Conservation (phyloP, 2,797 vertebrate species). For the Cirrhinus mrigala region DNA sequence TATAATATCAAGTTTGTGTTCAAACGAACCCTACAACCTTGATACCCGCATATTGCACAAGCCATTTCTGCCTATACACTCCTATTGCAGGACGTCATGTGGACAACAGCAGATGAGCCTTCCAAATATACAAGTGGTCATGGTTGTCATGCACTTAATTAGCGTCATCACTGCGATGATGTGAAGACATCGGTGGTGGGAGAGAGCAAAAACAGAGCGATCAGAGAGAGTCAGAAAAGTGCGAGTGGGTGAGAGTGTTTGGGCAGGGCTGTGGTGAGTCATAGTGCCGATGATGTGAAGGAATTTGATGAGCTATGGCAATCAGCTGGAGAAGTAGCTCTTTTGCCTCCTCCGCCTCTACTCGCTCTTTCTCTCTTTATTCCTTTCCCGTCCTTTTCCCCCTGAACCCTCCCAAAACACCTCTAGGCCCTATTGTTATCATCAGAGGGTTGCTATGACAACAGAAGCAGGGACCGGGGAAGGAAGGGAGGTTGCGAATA, state of each 20-base stretch:
- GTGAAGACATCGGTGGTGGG: conserved; percentile 9
- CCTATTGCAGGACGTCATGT: not conserved
- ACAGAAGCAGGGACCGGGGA: conserved; percentile 52
- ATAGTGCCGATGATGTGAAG: conserved; percentile 59
- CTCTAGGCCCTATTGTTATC: conserved; percentile 52
- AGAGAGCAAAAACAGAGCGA: not conserved
- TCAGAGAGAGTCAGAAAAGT: conserved; percentile 14
- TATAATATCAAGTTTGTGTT: conserved; percentile 1
- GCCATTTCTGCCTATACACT: conserved; percentile 3
- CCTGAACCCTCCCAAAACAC: conserved; percentile 12
- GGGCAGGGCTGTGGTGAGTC: conserved; percentile 56
- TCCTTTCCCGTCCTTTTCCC: not conserved
- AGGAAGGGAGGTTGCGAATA: conserved; percentile 27
- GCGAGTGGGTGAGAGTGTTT: conserved; percentile 20
- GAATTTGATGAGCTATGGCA: conserved; percentile 55
- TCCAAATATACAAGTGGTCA: conserved; percentile 24
- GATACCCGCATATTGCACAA: conserved; percentile 8
- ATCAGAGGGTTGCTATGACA: conserved; percentile 61
- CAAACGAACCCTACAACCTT: not conserved
- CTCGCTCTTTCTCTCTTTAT: not conserved
- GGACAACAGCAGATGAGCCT: conserved; percentile 8
- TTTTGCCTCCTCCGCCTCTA: not conserved
- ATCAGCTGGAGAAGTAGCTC: conserved; percentile 45
- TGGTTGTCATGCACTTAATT: conserved; percentile 36
- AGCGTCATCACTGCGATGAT: conserved; percentile 3